Evolutionary conservation across 2,113 vertebrate genomes (phyloP), one percentile per base, ranked within the genome.

Genomic region (Sinocyclocheilus anshuiensis): DNA sequence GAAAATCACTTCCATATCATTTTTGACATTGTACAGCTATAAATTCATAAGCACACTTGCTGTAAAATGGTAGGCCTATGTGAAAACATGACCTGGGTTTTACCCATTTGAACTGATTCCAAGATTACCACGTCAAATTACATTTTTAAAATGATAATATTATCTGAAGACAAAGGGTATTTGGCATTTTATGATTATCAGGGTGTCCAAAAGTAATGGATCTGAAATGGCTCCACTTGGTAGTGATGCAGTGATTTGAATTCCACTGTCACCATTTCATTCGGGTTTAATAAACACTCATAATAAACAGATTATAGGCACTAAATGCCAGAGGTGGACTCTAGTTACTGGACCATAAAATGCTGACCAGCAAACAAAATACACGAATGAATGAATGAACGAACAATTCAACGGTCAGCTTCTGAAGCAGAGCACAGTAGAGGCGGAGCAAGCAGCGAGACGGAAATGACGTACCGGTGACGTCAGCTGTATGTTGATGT

Each of bases 401-500:
- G 77, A 29, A 36, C 13, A 61, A n/a, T 26, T 42, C 29, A 63
- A 12, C 39, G 57, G 65, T 75, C 82, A 16, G 26, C 36, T 26
- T 22, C 24, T 15, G 18, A 26, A 39, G 13, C 29, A 29, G 24
- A n/a, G 42, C 42, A 45, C 42, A 45, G 42, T 3, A 45, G 9
- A 10, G 81, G 65, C 53, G 83, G 69, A 29, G 59, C 57, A 24
- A 80, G 63, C 63, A 3, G 7, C 76, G 75, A 86, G 84, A 63
- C 67, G 94, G 95, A 95, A 92, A 93, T 95, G 94, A 95, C 94
- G 94, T 91, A 39, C 4, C 1, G 20, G 20, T 74, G 80, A 84
- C 92, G 94, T 94, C 94, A 94, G 90, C 39, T 77, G 77, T 91
- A 92, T 95, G 95, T 95, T 95, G 94, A 95, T 95, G 95, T 95